phyloP scores from a whole-genome alignment of 2,113 vertebrate species.

The Callipepla californica region DNA sequence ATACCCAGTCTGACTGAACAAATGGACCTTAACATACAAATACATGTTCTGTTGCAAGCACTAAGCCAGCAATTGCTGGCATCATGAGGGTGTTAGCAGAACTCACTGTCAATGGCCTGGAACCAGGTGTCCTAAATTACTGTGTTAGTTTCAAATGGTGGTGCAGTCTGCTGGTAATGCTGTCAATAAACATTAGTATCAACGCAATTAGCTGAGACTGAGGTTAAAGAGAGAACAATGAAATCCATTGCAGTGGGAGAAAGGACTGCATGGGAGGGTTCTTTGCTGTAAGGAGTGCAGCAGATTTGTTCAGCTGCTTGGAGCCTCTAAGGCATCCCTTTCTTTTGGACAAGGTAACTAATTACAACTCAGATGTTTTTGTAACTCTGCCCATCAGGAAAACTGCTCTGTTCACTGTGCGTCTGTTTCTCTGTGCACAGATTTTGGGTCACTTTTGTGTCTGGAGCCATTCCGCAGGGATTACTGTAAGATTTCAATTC shows the following conservation, averaged over 20 bases:
- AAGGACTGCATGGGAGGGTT: rapidly evolving
- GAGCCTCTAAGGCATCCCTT: neutral
- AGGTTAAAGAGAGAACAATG: neutral
- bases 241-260: neutral
- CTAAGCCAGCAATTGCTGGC: neutral
- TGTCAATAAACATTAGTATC: rapidly evolving
- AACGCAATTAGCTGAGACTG: neutral
- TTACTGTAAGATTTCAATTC: neutral
- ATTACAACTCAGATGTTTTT: neutral
- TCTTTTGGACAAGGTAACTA: neutral
- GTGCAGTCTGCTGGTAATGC: neutral
- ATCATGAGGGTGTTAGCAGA: neutral
- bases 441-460: neutral
- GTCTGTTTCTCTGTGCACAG: rapidly evolving
- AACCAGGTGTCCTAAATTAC: neutral
- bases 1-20: neutral
- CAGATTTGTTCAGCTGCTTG: neutral
- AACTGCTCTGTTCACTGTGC: neutral
- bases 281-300: neutral
- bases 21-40: neutral
- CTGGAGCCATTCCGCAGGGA: rapidly evolving
- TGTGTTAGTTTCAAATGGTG: rapidly evolving
- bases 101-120: neutral
- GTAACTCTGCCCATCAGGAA: neutral
- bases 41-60: neutral